Evolutionary conservation across 92 coral and sea anemone species (phyloP), one percentile per base, ranked within the genome.

Genomic region (Parazoanthus swiftii): DNA sequence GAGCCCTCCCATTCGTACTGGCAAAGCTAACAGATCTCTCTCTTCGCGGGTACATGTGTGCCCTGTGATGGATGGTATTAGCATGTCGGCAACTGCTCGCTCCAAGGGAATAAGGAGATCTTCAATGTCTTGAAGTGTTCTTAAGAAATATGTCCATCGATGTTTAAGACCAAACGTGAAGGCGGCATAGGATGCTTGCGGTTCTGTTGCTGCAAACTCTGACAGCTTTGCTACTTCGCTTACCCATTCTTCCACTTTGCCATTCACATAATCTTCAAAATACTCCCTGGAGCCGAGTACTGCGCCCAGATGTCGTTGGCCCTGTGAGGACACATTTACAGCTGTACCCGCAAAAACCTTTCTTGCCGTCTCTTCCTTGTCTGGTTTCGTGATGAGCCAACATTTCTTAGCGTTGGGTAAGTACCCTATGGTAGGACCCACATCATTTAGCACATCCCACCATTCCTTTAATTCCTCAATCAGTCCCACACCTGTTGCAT

Each of bases 271-370:
- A 38, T 88, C 93, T 38, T 90, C 91, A 48, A 90, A 74, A 79
- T 81, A 72, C 8, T 71, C 71, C 65, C 94, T 56, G 4, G 95
- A 90, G 15, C 93, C 95, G 8, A 90, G 39, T 10, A 70, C 90
- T 8, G 95, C 93, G 10, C 91, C 95, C 5, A 90, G 91, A 86
- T 91, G 91, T 82, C 85, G 91, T 58, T 93, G 95, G 35, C 95
- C 95, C 65, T 91, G 90, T 6, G 90, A 85, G 20, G 91, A 65
- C 1, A 91, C 72, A 79, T 91, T 91, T 37, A 91, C 76, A 23
- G 86, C 87, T 66, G 91, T 91, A 26, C 85, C 93, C 37, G 74
- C 38, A 54, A 91, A 91, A 14, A 63, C 89, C 21, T 71, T 88
- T 48, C 83, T 89, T 25, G 84, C 91, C 77, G 23, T 51, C 50